Conservation (phyloP, 2,113 vertebrate genomes). For the Tiliqua scincoides region DNA sequence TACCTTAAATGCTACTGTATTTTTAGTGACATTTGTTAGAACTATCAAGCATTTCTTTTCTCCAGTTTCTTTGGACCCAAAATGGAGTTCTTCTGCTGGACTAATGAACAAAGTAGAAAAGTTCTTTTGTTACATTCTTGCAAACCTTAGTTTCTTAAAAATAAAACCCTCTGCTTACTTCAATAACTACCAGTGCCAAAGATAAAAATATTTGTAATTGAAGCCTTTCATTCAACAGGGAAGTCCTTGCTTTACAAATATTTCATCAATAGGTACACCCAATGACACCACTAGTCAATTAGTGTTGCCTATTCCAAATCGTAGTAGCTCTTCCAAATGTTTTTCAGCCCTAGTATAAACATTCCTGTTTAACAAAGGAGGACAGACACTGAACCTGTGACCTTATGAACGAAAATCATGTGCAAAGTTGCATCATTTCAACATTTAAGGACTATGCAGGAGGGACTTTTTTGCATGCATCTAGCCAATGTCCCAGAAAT, state of each 20-base stretch:
- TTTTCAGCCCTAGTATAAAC: background rate
- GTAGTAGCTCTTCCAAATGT: background rate
- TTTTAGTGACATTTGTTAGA: slow-evolving; percentile 93
- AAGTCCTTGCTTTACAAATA: background rate
- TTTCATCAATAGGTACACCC: background rate
- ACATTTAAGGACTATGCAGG: background rate
- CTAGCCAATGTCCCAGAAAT: background rate
- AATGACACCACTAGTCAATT: background rate
- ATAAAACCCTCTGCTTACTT: background rate
- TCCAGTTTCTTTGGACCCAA: slow-evolving; percentile 89
- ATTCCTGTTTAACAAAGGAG: background rate
- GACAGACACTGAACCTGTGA: background rate
- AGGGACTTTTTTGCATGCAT: background rate
- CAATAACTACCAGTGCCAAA: background rate
- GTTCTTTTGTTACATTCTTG: slow-evolving; percentile 8
- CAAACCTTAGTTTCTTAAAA: background rate
- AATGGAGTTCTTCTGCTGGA: slow-evolving; percentile 95
- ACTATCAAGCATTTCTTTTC: slow-evolving; percentile 94
- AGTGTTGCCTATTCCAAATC: background rate
- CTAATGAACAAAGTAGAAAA: slow-evolving; percentile 71
- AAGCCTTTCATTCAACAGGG: background rate
- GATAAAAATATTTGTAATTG: background rate
- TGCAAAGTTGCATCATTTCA: background rate
- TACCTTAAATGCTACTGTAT: slow-evolving; percentile 97
- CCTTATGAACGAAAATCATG: background rate